Evolutionary conservation across 2,888 invertebrate species (phyloP).

Genomic region (Mesorhabditis spiculigera): DNA sequence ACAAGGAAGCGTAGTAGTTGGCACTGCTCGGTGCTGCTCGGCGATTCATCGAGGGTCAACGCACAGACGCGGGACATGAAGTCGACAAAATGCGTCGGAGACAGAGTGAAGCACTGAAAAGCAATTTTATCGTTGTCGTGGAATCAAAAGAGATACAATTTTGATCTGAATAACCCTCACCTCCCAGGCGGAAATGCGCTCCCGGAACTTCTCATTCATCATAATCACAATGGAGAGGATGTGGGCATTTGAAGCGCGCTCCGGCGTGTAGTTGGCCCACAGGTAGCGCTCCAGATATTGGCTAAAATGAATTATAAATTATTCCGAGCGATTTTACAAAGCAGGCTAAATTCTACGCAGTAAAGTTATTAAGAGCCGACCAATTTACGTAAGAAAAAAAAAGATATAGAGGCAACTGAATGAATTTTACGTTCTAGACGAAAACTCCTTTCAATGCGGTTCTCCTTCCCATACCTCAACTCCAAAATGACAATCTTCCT

Average conservation of each 20-base stretch:
- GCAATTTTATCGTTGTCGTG: no score
- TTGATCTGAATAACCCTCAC: constrained; percentile 61
- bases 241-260: constrained; percentile 66
- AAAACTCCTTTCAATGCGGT: no score
- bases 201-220: constrained; percentile 96
- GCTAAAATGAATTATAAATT: constrained; percentile 63
- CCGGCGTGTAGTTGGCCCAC: constrained; percentile 86
- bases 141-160: no score
- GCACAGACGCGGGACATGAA: constrained; percentile 59
- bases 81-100: constrained; percentile 56
- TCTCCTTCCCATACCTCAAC: constrained; percentile 26
- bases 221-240: constrained; percentile 87
- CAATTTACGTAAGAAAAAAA: constrained; percentile 10
- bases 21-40: constrained; percentile 73
- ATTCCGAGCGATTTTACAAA: not conserved
- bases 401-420: not conserved
- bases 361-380: not conserved
- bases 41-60: constrained; percentile 67
- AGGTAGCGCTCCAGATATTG: constrained; percentile 93
- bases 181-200: constrained; percentile 87
- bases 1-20: constrained; percentile 84
- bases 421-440: not conserved
- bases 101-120: constrained; percentile 43
- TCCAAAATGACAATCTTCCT: constrained; percentile 43
- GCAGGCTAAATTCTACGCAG: not conserved